phyloP scores from a whole-genome alignment of 2,888 invertebrate species.

The Caenorhabditis japonica region DNA sequence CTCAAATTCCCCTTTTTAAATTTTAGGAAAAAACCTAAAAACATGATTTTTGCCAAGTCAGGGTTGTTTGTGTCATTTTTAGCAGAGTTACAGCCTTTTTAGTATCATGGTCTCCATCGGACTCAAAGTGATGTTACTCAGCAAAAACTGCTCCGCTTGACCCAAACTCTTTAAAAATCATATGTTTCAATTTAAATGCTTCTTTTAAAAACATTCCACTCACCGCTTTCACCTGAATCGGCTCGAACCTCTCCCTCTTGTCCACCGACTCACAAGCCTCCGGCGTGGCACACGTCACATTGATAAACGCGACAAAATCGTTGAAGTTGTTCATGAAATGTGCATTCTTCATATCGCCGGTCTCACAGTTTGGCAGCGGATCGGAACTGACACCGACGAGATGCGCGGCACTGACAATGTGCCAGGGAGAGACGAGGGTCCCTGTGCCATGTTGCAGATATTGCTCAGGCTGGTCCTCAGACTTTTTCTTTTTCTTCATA shows the following conservation, averaged over 20 bases:
- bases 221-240: slow-evolving; percentile 13
- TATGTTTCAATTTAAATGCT: too few species aligned
- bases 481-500: slow-evolving; percentile 12
- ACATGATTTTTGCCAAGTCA: too few species aligned
- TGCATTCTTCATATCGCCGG: slow-evolving; percentile 29
- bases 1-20: too few species aligned
- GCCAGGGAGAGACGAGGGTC: slow-evolving; percentile 44
- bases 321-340: slow-evolving; percentile 29
- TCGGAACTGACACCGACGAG: slow-evolving; percentile 32
- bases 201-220: too few species aligned
- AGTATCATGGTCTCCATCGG: too few species aligned
- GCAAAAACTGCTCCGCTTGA: too few species aligned
- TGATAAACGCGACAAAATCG: slow-evolving; percentile 34
- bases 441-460: slow-evolving; percentile 42
- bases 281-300: slow-evolving; percentile 38
- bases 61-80: too few species aligned
- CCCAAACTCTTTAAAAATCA: too few species aligned
- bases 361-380: slow-evolving; percentile 29
- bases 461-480: not conserved
- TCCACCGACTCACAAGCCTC: slow-evolving; percentile 12
- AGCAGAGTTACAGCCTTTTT: too few species aligned
- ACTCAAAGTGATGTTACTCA: too few species aligned
- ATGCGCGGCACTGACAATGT: slow-evolving; percentile 48
- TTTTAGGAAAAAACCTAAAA: too few species aligned
- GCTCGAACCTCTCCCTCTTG: slow-evolving; percentile 30